Evolutionary conservation across 2,113 vertebrate species (phyloP), one percentile per base, ranked within the genome.

Genomic region (Polyodon spathula): DNA sequence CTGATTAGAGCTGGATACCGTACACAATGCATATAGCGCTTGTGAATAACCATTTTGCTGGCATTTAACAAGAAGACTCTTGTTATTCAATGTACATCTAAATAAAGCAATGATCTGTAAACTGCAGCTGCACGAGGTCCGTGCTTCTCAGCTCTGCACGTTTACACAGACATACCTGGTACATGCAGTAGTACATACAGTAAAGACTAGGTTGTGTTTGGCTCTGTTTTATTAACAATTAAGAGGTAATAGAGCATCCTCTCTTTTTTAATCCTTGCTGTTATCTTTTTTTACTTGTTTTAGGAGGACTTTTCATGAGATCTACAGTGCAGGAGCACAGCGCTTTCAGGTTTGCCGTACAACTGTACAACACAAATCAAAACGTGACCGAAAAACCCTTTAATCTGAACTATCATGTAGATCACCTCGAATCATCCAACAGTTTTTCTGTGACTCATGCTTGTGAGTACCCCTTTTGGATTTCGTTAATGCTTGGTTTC

Each of bases 291-390:
- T 71, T 12, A 39, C 53, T 63, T 75, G 68, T 81, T 71, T 8
- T 76, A 98, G 95, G 94, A 83, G 96, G 96, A 67, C 92, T 97
- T 80, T 97, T 97, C 87, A 97, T 97, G 92, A 90, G 93, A 64
- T 94, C 95, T 74, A 97, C 96, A 40, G 95, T 97, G 81, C 96
- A 98, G 83, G 96, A 98, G 82, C 95, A 98, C 89, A 98, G 96
- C 66, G 95, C 96, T 12, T 98, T 98, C 85, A 91, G 95, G 71
- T 98, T 98, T 76, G 96, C 95, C 54, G 95, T 97, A 73, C 95
- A 98, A 86, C 93, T 98, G 83, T 97, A 97, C 89, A 98, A 98
- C 90, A 98, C 95, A 73, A 98, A 98, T 86, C 96, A 97, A 84
- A 98, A 98, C 76, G 94, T 90, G 78, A 97, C 94, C 41, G 96